Base-by-base conservation (phyloP, 2,888 invertebrate species). In the Pogonocherus hispidulus region DNA sequence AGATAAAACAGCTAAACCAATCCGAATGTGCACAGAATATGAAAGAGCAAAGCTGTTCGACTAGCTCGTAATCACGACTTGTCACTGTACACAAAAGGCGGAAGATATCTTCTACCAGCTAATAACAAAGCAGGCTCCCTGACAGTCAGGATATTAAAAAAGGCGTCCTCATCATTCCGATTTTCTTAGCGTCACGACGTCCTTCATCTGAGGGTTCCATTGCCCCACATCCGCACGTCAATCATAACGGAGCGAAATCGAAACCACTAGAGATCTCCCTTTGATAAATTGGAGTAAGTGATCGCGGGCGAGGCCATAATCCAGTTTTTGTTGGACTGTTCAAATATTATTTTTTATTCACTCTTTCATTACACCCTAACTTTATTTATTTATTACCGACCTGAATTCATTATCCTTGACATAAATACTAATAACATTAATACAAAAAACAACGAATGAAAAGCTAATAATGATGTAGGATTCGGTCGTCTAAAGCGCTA, bases 81-180 rank as follows among this genome's bases (percentile, higher is more conserved):
- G 73, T 73, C 70, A 70, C 59, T 57, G 52, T 57, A 37, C 51
- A 73, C 67, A 73, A 73, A 70, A 69, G 67, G 64, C 59, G 73
- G 62, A 62, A 56, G 66, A 70, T 67, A 63, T 56, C 60, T 51
- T 37, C 49, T 51, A 52, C 52, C 66, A 47, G 69, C 66, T 73
- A 73, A 73, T 70, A 65, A 73, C 73, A 73, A 73, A 73, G 73
- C 70, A 57, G 63, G 56, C 59, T 62, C 66, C 37, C 68, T 71
- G 70, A 73, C 73, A 71, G 70, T 66, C 73, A 73, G 73, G 73
- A 73, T 73, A 71, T 73, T 73, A 73, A 73, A 73, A 72, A 73
- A 69, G 67, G 68, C 70, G 72, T 70, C 63, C 66, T 68, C 70
- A 63, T 70, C 72, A 70, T 70, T 69, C 66, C 47, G 66, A 60